These are phyloP conservation scores for Crocallis elinguaria DNA, from an alignment of 2,888 invertebrate species.

Conservation along the genomic window DNA sequence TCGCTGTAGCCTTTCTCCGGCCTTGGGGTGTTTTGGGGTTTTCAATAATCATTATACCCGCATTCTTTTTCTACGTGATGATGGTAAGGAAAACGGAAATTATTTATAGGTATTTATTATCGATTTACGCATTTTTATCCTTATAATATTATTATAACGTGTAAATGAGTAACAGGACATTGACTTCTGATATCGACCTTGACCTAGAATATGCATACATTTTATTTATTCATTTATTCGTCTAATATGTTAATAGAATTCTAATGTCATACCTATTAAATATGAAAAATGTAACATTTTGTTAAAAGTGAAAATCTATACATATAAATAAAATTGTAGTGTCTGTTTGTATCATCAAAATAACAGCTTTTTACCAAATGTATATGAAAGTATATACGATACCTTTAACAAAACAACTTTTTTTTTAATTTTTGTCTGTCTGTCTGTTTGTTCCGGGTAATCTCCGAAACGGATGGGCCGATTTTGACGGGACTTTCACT, in stretches of 20 bases:
- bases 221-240: slow-evolving; percentile 9
- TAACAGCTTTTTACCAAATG: too few species aligned
- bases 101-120: neutral
- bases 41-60: neutral
- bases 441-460: too few species aligned
- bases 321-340: too few species aligned
- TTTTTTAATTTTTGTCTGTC: too few species aligned
- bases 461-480: too few species aligned
- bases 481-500: too few species aligned
- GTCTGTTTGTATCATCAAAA: too few species aligned
- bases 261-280: neutral
- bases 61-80: neutral
- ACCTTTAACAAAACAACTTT: too few species aligned
- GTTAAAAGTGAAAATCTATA: too few species aligned
- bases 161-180: slow-evolving; percentile 27
- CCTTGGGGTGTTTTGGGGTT: neutral
- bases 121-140: slow-evolving; percentile 37
- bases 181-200: slow-evolving; percentile 33
- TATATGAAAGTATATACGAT: too few species aligned
- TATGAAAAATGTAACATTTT: too few species aligned
- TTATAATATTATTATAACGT: too few species aligned
- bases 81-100: slow-evolving; percentile 6
- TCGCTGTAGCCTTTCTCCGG: slow-evolving; percentile 24
- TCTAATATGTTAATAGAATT: neutral
- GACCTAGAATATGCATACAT: slow-evolving; percentile 11